phyloP scores from a whole-genome alignment of 1,140 invertebrate genomes.

The Laupala kohalensis region DNA sequence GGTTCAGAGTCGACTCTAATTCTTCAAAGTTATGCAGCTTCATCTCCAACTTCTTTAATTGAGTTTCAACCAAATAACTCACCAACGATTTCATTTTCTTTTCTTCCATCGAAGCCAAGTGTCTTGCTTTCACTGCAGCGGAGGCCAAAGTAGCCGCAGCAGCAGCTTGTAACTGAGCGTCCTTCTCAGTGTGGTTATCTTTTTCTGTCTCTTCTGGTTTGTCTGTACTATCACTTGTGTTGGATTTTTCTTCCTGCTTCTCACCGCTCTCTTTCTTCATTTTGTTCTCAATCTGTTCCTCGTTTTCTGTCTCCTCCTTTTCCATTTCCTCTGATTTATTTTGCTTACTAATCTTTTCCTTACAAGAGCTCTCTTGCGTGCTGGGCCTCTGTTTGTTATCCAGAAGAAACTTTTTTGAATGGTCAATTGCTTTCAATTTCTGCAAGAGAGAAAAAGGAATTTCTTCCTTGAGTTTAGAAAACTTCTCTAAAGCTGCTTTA shows the following conservation, averaged over 20 bases:
- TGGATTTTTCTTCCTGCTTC: slow-evolving; percentile 16
- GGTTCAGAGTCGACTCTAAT: slow-evolving; percentile 96
- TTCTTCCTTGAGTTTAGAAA: slow-evolving; percentile 66
- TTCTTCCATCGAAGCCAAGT: slow-evolving; percentile 95
- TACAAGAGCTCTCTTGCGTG: slow-evolving; percentile 13
- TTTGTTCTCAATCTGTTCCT: slow-evolving; percentile 11
- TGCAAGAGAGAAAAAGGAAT: slow-evolving; percentile 30
- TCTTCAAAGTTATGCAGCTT: slow-evolving; percentile 98
- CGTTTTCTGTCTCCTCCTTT: slow-evolving; percentile 15
- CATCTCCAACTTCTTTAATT: slow-evolving; percentile 98
- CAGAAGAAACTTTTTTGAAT: slow-evolving; percentile 27
- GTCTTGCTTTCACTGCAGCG: slow-evolving; percentile 97
- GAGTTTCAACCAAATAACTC: slow-evolving; percentile 92
- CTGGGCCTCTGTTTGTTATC: slow-evolving; percentile 34
- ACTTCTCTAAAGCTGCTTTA: slow-evolving; percentile 94
- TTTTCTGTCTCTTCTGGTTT: slow-evolving; percentile 16
- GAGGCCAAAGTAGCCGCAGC: slow-evolving; percentile 91
- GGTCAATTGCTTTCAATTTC: slow-evolving; percentile 56
- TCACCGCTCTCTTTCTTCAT: slow-evolving; percentile 11
- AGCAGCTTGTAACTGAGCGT: slow-evolving; percentile 82
- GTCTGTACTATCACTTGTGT: slow-evolving; percentile 15
- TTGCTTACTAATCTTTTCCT: slow-evolving; percentile 22
- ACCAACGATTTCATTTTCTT: slow-evolving; percentile 95
- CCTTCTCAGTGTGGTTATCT: slow-evolving; percentile 36
- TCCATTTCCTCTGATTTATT: slow-evolving; percentile 27